Conservation (phyloP, 1,140 invertebrate genomes). For the Drosophila arawakana region DNA sequence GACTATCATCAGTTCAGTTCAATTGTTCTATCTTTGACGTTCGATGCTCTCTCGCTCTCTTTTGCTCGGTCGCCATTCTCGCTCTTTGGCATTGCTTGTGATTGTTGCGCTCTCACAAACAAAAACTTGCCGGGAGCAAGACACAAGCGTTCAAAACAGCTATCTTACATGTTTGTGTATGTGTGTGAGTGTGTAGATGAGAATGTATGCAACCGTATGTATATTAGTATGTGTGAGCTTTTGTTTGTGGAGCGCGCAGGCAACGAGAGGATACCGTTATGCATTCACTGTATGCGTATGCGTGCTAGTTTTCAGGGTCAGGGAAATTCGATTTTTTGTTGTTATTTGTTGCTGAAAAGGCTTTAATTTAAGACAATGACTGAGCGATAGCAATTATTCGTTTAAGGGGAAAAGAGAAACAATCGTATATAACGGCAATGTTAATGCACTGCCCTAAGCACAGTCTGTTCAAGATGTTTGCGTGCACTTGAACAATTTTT, state of each 20-base stretch:
- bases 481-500: background rate
- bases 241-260: constrained; percentile 50
- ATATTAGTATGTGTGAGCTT: constrained; percentile 24
- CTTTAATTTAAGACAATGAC: constrained; percentile 46
- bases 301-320: constrained; percentile 75
- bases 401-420: constrained; percentile 12
- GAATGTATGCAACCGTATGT: constrained; percentile 14
- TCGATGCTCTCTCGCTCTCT: constrained; percentile 22
- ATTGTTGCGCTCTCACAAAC: constrained; percentile 51
- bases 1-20: constrained; percentile 47
- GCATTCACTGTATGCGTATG: constrained; percentile 52
- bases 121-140: constrained; percentile 54
- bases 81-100: background rate
- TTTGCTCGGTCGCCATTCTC: constrained; percentile 7
- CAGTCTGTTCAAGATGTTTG: background rate
- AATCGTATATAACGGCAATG: constrained; percentile 26
- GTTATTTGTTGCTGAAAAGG: constrained; percentile 31
- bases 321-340: constrained; percentile 78
- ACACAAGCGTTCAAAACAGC: constrained; percentile 52
- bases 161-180: constrained; percentile 36
- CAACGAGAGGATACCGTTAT: constrained; percentile 69
- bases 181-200: constrained; percentile 12
- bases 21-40: constrained; percentile 50
- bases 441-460: constrained; percentile 40
- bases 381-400: constrained; percentile 36